A percentile compares a stretch with the other conserved stretches of the same genome.
Evolutionary conservation across 2,113 vertebrate genomes (phyloP).

Genomic region (Dryoscopus gambensis): DNA sequence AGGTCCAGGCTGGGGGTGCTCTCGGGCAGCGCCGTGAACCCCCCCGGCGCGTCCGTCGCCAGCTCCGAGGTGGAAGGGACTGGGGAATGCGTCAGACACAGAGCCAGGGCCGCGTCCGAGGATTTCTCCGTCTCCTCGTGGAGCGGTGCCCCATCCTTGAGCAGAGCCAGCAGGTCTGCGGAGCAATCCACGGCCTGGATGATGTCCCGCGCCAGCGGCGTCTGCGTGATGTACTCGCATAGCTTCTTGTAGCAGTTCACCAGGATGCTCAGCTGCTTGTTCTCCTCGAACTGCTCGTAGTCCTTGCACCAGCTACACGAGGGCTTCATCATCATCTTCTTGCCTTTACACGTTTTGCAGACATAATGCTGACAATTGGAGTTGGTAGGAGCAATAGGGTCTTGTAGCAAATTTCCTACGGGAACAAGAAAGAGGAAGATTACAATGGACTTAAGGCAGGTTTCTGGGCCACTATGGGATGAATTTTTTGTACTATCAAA

Average conservation of each 20-base stretch:
- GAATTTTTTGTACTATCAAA: background rate
- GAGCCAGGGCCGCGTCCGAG: constrained; percentile 75
- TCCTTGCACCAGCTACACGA: constrained; percentile 95
- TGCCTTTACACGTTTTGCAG: constrained; percentile 92
- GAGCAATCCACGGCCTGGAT: constrained; percentile 84
- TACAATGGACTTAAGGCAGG: background rate
- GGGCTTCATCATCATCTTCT: constrained; percentile 92
- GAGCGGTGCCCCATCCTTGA: constrained; percentile 85
- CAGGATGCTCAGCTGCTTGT: constrained; percentile 89
- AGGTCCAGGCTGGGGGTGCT: constrained; percentile 66
- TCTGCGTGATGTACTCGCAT: constrained; percentile 90
- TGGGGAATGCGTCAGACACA: constrained; percentile 83
- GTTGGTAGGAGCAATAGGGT: constrained; percentile 89
- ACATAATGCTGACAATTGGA: constrained; percentile 95
- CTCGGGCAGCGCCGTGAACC: constrained; percentile 69
- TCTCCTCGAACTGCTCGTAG: constrained; percentile 93
- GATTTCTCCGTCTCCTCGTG: constrained; percentile 77
- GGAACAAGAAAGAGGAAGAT: constrained; percentile 25
- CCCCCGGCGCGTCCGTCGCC: constrained; percentile 61
- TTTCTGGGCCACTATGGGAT: rapidly evolving
- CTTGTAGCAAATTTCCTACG: constrained; percentile 91
- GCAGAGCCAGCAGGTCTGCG: constrained; percentile 86
- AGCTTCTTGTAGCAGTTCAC: constrained; percentile 95
- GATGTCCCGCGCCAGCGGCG: constrained; percentile 84
- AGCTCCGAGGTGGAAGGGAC: constrained; percentile 81